These are phyloP conservation scores for Excalfactoria chinensis DNA, from an alignment of 2,113 vertebrate species.

Conservation along the genomic window DNA sequence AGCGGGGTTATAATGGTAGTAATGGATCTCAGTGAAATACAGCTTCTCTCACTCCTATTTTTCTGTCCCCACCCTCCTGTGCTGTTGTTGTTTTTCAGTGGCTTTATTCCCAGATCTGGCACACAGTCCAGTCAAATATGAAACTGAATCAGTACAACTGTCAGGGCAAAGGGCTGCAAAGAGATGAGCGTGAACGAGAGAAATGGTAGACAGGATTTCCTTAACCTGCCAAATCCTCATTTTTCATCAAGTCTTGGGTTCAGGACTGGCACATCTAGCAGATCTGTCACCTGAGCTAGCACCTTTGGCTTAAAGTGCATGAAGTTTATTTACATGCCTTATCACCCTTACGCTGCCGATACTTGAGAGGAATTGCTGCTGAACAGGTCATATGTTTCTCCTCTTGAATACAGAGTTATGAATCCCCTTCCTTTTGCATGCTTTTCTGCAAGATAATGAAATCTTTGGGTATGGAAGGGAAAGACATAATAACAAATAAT, in stretches of 20 bases:
- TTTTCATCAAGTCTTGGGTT: not conserved
- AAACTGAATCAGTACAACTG: not conserved
- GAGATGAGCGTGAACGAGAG: not conserved
- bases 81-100: not conserved
- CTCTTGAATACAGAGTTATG: fast-evolving
- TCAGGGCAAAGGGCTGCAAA: not conserved
- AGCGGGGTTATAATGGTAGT: not conserved
- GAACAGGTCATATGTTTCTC: not conserved
- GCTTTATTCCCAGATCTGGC: not conserved
- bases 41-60: not conserved
- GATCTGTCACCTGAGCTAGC: not conserved
- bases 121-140: not conserved
- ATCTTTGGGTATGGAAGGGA: not conserved
- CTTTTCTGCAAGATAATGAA: not conserved
- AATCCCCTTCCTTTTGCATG: not conserved
- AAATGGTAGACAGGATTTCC: not conserved
- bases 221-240: not conserved
- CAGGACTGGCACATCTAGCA: not conserved
- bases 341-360: not conserved
- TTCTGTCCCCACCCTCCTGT: not conserved
- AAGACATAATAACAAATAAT: not conserved
- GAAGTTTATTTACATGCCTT: not conserved
- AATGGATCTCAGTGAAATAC: not conserved
- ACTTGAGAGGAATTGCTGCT: not conserved
- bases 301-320: not conserved